Evolutionary conservation across 2,888 invertebrate species (phyloP).

Genomic region (Therioaphis trifolii): DNA sequence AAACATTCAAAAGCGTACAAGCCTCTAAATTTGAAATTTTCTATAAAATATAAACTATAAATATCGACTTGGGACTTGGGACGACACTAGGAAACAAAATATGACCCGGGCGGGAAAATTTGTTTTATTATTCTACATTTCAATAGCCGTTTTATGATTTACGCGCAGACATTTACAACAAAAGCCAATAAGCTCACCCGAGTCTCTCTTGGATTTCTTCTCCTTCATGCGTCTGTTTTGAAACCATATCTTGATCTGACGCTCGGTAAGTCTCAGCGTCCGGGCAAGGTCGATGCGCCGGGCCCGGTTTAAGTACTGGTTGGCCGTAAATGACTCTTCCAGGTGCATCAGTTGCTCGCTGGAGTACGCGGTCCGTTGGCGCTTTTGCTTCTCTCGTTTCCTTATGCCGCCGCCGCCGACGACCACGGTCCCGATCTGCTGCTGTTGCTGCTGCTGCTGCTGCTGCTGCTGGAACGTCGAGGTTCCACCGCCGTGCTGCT

Average conservation of each 20-base stretch:
- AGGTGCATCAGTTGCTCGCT: constrained; percentile 52
- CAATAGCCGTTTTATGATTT: too few species aligned
- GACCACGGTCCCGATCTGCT: not conserved
- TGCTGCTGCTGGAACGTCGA: constrained; percentile 19
- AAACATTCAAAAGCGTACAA: too few species aligned
- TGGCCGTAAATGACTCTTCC: constrained; percentile 54
- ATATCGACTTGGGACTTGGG: too few species aligned
- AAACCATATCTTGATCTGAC: constrained; percentile 59
- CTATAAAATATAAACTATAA: too few species aligned
- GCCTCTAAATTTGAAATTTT: too few species aligned
- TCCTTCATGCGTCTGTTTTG: constrained; percentile 59
- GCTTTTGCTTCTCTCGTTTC: constrained; percentile 50
- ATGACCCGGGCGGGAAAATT: too few species aligned
- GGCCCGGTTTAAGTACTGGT: constrained; percentile 56
- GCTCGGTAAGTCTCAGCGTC: constrained; percentile 41
- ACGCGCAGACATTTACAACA: too few species aligned
- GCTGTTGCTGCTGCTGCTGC: not conserved
- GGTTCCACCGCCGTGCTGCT: too few species aligned
- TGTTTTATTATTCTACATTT: too few species aligned
- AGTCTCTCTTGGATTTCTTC: constrained; percentile 52
- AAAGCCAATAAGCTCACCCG: too few species aligned
- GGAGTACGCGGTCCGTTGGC: constrained; percentile 46
- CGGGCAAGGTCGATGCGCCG: constrained; percentile 52
- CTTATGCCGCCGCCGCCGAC: not conserved
- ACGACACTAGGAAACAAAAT: too few species aligned